Percentiles rank a stretch among this genome's conserved stretches.
phyloP scores from a whole-genome alignment of 2,797 vertebrate genomes.

The Loriculus beryllinus region DNA sequence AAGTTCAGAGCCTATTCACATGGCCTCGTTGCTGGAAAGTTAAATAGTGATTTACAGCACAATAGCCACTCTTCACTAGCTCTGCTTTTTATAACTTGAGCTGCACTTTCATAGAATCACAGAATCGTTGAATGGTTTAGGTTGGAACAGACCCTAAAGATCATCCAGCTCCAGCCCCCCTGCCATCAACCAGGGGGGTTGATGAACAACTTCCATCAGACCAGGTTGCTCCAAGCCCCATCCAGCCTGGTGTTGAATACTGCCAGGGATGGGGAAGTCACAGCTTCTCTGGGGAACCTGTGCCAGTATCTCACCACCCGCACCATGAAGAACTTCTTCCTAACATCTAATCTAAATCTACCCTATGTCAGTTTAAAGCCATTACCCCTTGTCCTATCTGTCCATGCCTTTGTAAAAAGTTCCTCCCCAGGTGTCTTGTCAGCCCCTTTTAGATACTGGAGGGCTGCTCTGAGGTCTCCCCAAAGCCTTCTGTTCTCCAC shows the following conservation, averaged over 20 bases:
- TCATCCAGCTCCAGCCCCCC: neutral
- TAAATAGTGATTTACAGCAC: neutral
- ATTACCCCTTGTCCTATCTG: neutral
- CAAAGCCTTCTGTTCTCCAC: neutral
- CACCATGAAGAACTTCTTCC: neutral
- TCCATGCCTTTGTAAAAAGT: neutral
- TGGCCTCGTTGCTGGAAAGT: neutral
- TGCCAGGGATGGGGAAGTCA: neutral
- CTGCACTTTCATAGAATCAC: neutral
- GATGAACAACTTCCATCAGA: neutral
- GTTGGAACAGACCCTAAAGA: neutral
- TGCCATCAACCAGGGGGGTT: too few species aligned
- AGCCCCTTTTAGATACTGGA: neutral
- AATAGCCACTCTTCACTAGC: neutral
- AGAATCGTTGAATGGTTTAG: neutral
- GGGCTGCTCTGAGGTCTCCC: neutral
- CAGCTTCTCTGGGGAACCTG: neutral
- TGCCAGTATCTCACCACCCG: neutral
- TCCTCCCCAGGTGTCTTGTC: neutral
- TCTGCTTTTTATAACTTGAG: neutral
- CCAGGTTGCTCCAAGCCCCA: neutral
- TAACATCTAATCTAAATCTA: neutral
- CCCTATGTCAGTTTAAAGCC: neutral
- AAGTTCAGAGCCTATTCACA: neutral
- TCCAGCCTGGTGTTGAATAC: neutral